Evolutionary conservation across 2,888 invertebrate species (phyloP).

Genomic region (Boloria euphrosyne): DNA sequence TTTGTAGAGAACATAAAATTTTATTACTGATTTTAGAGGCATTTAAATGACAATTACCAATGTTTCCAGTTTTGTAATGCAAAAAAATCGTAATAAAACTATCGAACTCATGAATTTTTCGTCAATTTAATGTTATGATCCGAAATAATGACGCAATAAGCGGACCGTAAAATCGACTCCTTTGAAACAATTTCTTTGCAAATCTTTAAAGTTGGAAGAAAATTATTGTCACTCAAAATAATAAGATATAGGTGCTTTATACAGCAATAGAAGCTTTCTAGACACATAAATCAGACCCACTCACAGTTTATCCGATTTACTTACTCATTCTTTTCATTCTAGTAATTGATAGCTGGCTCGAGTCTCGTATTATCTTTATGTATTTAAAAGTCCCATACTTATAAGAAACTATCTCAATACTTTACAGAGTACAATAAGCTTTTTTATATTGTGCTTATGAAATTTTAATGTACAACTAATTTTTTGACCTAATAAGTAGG

Average conservation of each 20-base stretch:
- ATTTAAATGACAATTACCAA: neutral
- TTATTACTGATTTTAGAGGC: too few relatives aligned
- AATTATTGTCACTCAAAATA: conserved; percentile 45
- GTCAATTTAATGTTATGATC: neutral
- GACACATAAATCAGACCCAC: conserved; percentile 58
- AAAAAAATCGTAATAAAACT: conserved; percentile 8
- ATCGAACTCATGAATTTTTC: neutral
- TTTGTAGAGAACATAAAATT: neutral
- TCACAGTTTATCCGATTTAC: conserved; percentile 40
- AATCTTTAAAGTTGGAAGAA: neutral
- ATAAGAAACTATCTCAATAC: neutral
- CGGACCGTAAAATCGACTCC: neutral
- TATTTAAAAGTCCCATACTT: conserved; percentile 26
- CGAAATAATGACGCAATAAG: conserved; percentile 2
- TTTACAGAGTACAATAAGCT: too few relatives aligned
- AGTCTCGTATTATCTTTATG: too few relatives aligned
- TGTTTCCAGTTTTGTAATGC: neutral
- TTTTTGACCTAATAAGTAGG: too few relatives aligned
- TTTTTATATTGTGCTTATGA: too few relatives aligned
- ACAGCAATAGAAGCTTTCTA: conserved; percentile 60
- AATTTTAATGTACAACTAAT: too few relatives aligned
- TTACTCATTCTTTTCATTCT: conserved; percentile 34
- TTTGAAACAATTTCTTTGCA: neutral
- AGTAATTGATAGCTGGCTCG: conserved; percentile 20
- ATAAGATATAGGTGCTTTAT: conserved; percentile 50